A percentile compares a stretch with the other conserved stretches of the same genome.
Evolutionary conservation across 2,797 vertebrate genomes (phyloP).

Genomic region (Scolopax rusticola): DNA sequence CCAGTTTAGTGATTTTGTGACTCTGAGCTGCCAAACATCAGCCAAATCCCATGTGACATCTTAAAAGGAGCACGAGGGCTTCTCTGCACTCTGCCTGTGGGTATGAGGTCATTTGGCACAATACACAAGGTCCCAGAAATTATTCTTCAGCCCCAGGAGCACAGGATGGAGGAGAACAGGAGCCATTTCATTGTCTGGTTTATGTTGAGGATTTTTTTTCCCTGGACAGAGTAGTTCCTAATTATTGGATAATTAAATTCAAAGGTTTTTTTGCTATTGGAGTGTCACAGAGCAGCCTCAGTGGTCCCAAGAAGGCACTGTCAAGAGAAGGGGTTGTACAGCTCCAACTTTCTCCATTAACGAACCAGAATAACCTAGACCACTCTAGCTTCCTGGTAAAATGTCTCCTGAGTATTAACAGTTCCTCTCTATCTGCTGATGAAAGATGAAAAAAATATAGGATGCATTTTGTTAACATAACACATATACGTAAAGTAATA

Average conservation of each 20-base stretch:
- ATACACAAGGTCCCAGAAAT: neutral
- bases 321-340: neutral
- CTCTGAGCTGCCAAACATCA: neutral
- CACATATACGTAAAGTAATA: neutral
- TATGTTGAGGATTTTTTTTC: accelerated
- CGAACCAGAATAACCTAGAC: neutral
- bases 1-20: neutral
- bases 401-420: neutral
- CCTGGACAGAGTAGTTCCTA: neutral
- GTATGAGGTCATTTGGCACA: neutral
- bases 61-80: neutral
- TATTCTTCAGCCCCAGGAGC: neutral
- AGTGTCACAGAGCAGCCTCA: neutral
- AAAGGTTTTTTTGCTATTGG: neutral
- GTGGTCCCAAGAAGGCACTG: neutral
- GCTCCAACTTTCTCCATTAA: neutral
- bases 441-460: neutral
- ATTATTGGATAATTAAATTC: neutral
- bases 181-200: neutral
- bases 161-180: neutral
- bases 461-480: neutral
- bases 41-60: neutral
- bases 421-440: slow-evolving; percentile 18
- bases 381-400: neutral
- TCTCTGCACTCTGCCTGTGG: neutral